phyloP scores from a whole-genome alignment of 2,113 vertebrate genomes.

The Turnix velox region DNA sequence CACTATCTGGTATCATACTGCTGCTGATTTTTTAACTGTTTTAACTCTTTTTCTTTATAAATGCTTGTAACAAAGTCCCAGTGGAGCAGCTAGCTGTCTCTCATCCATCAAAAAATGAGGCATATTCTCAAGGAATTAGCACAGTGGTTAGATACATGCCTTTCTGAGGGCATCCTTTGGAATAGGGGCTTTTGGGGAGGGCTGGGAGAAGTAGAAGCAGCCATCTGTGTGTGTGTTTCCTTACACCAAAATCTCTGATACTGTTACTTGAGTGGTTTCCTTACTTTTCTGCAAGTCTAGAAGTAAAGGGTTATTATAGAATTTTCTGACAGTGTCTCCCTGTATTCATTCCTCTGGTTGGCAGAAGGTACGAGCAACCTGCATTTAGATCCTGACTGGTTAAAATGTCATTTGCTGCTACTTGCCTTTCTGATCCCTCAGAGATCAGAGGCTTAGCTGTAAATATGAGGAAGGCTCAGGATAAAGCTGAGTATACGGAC shows the following conservation, averaged over 20 bases:
- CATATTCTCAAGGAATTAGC: background rate
- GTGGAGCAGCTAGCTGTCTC: background rate
- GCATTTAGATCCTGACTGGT: background rate
- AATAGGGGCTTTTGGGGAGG: background rate
- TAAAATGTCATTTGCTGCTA: background rate
- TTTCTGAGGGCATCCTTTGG: background rate
- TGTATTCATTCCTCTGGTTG: background rate
- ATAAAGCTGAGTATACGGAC: background rate
- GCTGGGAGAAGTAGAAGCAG: background rate
- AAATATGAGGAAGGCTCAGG: background rate
- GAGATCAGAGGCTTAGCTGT: background rate
- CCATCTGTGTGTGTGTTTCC: background rate
- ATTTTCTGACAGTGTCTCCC: background rate
- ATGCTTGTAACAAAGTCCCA: background rate
- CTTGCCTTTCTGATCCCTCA: background rate
- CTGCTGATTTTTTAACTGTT: background rate
- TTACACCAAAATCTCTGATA: background rate
- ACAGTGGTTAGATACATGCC: fast-evolving
- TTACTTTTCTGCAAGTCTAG: background rate
- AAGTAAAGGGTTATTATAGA: background rate
- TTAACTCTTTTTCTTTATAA: background rate
- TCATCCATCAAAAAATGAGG: background rate
- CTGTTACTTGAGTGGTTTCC: background rate
- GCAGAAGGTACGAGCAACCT: background rate
- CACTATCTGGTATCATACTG: background rate